phyloP scores from a whole-genome alignment of 30 jellyfish, hydroid and myxozoan genomes.

The Pelagia noctiluca region DNA sequence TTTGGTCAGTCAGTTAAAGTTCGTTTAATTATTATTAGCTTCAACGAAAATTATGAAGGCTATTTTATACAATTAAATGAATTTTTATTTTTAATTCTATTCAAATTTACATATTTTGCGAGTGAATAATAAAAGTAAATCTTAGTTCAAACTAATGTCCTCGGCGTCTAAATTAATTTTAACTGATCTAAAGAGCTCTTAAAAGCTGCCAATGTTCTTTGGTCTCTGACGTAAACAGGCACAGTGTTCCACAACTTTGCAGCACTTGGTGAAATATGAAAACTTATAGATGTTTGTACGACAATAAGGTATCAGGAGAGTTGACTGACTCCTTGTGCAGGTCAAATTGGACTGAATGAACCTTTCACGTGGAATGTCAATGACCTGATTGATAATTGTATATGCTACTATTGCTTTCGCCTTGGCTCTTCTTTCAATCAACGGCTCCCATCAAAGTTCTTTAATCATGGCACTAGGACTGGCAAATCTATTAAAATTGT shows the following conservation, averaged over 20 bases:
- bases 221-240: slow-evolving; percentile 16
- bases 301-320: background rate
- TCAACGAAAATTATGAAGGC: background rate
- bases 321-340: background rate
- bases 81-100: no score
- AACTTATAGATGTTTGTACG: background rate
- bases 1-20: background rate
- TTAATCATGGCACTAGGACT: slow-evolving; percentile 16
- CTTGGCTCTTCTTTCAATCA: slow-evolving; percentile 25
- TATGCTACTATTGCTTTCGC: slow-evolving; percentile 20
- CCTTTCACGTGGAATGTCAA: slow-evolving; percentile 28
- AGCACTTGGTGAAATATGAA: no score
- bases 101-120: no score
- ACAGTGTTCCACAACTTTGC: slow-evolving; percentile 38
- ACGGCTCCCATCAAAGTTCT: slow-evolving; percentile 8
- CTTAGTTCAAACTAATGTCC: background rate
- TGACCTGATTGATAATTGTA: slow-evolving; percentile 4
- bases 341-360: background rate
- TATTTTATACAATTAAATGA: background rate
- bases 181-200: no score
- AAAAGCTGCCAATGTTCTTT: slow-evolving; percentile 11
- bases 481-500: background rate
- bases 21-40: no score
- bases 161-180: no score
- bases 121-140: background rate